Base-by-base conservation (phyloP, 37 sponge, comb jelly and placozoan genomes). In the Cliona cf. orientalis region DNA sequence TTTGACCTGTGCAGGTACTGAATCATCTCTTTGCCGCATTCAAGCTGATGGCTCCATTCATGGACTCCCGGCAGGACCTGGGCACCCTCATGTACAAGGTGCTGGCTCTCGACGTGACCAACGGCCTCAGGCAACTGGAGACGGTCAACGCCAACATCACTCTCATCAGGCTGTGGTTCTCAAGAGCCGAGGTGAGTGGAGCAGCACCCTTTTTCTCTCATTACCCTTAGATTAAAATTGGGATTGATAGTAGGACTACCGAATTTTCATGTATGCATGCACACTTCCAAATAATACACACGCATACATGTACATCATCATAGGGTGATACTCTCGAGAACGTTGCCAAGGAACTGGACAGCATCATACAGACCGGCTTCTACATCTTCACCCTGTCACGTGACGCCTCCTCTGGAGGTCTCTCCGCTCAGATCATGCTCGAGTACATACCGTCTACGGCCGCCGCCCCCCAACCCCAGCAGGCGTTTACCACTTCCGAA, bases 301-400 rank as follows among this genome's bases (percentile, higher is more conserved):
- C 28, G 28, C 44, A 74, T 0, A 81, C 61, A 49, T 81, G 72
- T 34, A 55, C 53, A 31, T 81, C 78, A 31, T 53, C 81, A 80
- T 58, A 92, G 89, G 92, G 94, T 33, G 97, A 96, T 49, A 93
- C 94, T 1, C 83, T 93, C n/a, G 82, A 96, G 65, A 93, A 83
- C 46, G 94, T 96, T 22, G 80, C 94, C 26, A 83, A 80, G 28
- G 94, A 96, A 22, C 75, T 96, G 34, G 90, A 90, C 9, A 39
- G 58, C 46, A 86, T 96, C 57, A 66, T 96, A 28, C 36, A 67
- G 0, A 87, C 93, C 32, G 96, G 96, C 14, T 5, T 63, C 36
- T 92, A 75, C 59, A 63, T 76, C 42, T 90, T 96, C 78, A 40
- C 35, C 2, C 69, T 90, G 12, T 31, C 42, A 38, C 46, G 63